These are phyloP conservation scores for Fistularia commersonii DNA, from an alignment of 2,797 vertebrate species.

Conservation along the genomic window DNA sequence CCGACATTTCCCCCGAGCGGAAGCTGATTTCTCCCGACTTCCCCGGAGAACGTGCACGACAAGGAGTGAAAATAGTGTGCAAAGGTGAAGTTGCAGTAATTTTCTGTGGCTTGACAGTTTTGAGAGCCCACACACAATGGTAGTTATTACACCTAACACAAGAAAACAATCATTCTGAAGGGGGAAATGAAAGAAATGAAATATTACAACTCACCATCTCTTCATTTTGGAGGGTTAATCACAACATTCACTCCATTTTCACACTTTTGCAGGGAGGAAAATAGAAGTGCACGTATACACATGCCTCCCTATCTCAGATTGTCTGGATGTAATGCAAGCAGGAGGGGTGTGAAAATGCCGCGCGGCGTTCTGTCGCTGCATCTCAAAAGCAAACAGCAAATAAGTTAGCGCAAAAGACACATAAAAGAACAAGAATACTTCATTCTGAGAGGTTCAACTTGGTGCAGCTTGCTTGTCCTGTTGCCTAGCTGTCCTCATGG, in stretches of 20 bases:
- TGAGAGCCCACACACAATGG: constrained; percentile 5
- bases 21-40: constrained; percentile 22
- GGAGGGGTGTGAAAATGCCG: neutral
- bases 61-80: constrained; percentile 27
- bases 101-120: constrained; percentile 7
- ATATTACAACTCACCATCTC: constrained; percentile 52
- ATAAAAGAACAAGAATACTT: constrained; percentile 6
- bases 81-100: constrained; percentile 15
- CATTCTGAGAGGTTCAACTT: constrained; percentile 27
- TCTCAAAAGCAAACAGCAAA: no score
- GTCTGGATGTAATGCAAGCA: neutral
- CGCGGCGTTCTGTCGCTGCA: no score
- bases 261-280: neutral
- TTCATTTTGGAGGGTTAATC: constrained; percentile 33
- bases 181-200: constrained; percentile 8
- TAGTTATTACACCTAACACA: neutral
- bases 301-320: no score
- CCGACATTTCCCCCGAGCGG: constrained; percentile 20
- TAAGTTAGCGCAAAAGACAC: neutral
- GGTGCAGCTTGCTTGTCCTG: constrained; percentile 30
- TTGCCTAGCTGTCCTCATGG: constrained; percentile 55
- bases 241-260: constrained; percentile 24
- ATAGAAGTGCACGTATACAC: neutral
- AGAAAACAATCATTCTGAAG: constrained; percentile 5
- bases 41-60: constrained; percentile 14